Percentiles rank a stretch among this genome's conserved stretches.
Conservation (phyloP, 2,113 vertebrate genomes). For the Taurulus bubalis region DNA sequence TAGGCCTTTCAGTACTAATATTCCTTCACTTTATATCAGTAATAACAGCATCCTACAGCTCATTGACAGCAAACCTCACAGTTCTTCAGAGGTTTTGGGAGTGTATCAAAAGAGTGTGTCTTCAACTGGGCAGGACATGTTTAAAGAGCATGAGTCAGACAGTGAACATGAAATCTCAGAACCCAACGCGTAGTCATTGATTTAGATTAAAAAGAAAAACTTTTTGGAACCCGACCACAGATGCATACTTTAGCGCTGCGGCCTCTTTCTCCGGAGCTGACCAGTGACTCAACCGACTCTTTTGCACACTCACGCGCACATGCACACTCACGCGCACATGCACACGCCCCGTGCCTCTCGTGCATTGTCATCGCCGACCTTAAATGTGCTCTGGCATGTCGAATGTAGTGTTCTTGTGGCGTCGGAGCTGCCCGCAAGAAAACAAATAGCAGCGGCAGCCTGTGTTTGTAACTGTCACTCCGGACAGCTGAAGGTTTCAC, state of each 20-base stretch:
- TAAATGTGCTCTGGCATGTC: constrained; percentile 70
- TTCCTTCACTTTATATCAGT: background rate
- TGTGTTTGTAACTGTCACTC: constrained; percentile 65
- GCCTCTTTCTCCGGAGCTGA: constrained; percentile 12
- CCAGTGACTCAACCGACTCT: constrained; percentile 44
- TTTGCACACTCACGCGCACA: constrained; percentile 17
- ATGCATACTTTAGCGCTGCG: background rate
- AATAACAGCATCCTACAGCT: background rate
- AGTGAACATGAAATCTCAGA: constrained; percentile 13
- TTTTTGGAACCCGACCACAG: background rate
- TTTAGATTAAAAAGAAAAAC: background rate
- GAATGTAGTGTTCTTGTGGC: constrained; percentile 72
- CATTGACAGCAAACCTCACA: background rate
- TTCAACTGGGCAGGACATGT: background rate
- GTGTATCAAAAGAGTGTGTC: background rate
- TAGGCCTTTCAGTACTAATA: background rate
- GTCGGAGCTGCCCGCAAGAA: constrained; percentile 59
- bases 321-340: background rate
- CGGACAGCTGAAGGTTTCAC: constrained; percentile 44
- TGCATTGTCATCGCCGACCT: constrained; percentile 68
- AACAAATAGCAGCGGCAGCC: constrained; percentile 66
- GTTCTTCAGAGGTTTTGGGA: background rate
- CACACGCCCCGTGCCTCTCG: constrained; percentile 20
- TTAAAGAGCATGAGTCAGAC: constrained; percentile 12
- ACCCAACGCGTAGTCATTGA: constrained; percentile 5